A percentile compares a stretch with the other conserved stretches of the same genome.
phyloP scores from a whole-genome alignment of 2,797 vertebrate genomes.

The Capromys pilorides region DNA sequence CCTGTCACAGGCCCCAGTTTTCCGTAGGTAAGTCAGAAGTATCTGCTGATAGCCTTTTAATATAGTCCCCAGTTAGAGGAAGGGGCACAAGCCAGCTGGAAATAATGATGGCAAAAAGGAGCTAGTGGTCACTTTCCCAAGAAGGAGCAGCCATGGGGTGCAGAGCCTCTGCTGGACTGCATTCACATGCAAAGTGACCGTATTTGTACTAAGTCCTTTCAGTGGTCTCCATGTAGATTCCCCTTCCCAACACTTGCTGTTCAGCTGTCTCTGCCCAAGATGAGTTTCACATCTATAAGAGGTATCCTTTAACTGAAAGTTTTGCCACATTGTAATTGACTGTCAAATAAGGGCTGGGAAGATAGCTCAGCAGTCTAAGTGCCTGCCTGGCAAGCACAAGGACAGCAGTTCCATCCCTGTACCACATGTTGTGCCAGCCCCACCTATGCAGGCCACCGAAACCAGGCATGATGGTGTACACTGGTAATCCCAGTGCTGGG shows the following conservation, averaged over 20 bases:
- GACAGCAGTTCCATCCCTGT: too few species aligned
- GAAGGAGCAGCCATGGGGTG: not conserved
- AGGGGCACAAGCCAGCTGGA: not conserved
- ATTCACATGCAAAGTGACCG: not conserved
- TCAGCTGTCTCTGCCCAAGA: not conserved
- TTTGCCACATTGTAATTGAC: not conserved
- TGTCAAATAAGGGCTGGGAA: not conserved
- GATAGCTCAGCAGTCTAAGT: too few species aligned
- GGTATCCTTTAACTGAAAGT: not conserved
- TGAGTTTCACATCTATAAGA: not conserved
- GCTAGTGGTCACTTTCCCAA: not conserved
- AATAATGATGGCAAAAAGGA: not conserved
- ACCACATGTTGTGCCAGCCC: too few species aligned
- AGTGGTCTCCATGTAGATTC: not conserved
- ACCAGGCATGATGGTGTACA: too few species aligned
- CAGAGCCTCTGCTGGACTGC: not conserved
- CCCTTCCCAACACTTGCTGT: not conserved
- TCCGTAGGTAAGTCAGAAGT: too few species aligned
- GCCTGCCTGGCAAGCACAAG: too few species aligned
- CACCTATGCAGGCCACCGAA: too few species aligned
- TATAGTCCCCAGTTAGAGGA: not conserved
- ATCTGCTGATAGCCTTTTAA: not conserved
- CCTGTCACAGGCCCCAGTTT: not conserved
- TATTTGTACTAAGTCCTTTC: not conserved
- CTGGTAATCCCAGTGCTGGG: too few species aligned